phyloP scores from a whole-genome alignment of 2,888 invertebrate genomes.

The Noctua pronuba region DNA sequence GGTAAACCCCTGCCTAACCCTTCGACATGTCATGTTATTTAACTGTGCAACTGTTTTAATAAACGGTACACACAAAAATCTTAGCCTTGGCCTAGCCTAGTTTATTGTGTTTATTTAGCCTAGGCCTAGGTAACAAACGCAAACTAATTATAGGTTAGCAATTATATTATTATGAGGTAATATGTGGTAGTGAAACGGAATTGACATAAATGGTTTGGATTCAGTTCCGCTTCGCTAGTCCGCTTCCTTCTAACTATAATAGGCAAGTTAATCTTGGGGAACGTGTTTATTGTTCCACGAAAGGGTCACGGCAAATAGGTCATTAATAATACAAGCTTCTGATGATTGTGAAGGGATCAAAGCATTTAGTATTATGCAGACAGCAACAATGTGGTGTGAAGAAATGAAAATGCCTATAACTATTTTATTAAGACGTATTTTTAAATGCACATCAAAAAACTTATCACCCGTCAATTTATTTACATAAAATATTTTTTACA shows the following conservation, averaged over 20 bases:
- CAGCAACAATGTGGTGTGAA: neutral
- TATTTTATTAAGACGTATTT: neutral
- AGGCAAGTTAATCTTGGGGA: neutral
- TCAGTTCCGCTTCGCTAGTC: neutral
- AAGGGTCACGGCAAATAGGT: neutral
- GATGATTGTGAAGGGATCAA: slow-evolving; percentile 19
- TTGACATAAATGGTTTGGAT: neutral
- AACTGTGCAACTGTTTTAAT: neutral
- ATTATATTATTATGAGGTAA: neutral
- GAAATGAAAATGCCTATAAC: neutral
- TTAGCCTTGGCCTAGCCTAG: neutral
- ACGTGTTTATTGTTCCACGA: neutral
- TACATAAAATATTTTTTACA: too few species aligned
- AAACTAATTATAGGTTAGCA: neutral
- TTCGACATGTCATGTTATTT: neutral
- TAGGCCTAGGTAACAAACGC: neutral
- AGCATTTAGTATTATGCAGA: neutral
- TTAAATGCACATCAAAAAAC: too few species aligned
- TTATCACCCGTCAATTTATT: too few species aligned
- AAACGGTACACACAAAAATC: neutral
- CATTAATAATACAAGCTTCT: neutral
- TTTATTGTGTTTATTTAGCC: neutral
- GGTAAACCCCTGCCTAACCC: too few species aligned
- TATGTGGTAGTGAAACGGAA: neutral
- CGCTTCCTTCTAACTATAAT: neutral